phyloP scores from a whole-genome alignment of 2,113 vertebrate species.

The Anser cygnoides region DNA sequence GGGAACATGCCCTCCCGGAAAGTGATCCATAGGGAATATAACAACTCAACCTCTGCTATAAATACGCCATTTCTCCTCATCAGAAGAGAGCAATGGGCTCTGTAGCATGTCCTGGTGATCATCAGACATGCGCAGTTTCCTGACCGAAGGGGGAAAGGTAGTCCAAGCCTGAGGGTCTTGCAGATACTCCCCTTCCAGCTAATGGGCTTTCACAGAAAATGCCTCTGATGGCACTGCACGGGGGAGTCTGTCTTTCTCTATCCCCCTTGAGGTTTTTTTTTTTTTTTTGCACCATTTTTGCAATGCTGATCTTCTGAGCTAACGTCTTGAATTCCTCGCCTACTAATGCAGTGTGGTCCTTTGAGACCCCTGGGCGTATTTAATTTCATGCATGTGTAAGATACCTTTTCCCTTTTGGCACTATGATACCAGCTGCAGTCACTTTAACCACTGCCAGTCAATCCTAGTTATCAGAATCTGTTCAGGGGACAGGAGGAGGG shows the following conservation, averaged over 20 bases:
- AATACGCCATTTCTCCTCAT: background rate
- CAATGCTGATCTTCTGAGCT: conserved; percentile 48
- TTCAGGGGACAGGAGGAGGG: conserved; percentile 32
- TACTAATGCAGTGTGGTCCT: conserved; percentile 46
- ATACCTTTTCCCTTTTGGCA: conserved; percentile 61
- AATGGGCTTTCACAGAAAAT: background rate
- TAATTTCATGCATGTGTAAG: conserved; percentile 61
- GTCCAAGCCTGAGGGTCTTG: background rate
- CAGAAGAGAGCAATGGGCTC: background rate
- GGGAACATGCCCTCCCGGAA: background rate
- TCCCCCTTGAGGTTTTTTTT: background rate
- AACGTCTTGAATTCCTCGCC: conserved; percentile 46
- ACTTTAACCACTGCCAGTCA: conserved; percentile 62
- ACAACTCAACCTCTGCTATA: background rate
- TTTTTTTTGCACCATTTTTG: background rate
- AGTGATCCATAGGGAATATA: background rate
- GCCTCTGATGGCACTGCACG: background rate
- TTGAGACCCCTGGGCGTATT: conserved; percentile 61
- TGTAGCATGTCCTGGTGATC: background rate
- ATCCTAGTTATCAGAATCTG: conserved; percentile 59
- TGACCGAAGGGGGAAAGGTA: background rate
- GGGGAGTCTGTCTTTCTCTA: background rate
- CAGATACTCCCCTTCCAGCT: background rate
- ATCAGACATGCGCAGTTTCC: background rate
- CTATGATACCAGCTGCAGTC: conserved; percentile 40